Evolutionary conservation across 1,140 invertebrate species (phyloP).

Genomic region (Sycophila sp.): DNA sequence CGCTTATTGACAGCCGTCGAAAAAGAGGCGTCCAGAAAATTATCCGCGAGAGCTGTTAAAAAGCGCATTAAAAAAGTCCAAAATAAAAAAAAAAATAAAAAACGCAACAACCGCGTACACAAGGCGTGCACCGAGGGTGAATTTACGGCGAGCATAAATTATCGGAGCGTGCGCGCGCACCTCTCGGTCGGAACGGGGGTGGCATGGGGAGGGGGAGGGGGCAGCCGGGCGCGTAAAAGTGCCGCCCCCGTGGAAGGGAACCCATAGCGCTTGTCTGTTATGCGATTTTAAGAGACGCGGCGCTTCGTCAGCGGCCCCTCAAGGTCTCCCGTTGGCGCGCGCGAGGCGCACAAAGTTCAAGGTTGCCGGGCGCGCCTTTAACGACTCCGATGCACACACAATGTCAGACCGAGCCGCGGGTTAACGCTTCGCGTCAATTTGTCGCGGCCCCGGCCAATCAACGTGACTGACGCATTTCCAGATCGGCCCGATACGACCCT

Average conservation of each 20-base stretch:
- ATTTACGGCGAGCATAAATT: too few relatives aligned
- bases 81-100: too few relatives aligned
- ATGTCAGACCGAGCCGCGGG: background rate
- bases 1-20: too few relatives aligned
- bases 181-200: background rate
- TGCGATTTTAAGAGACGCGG: slow-evolving; percentile 28
- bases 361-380: background rate
- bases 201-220: background rate
- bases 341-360: slow-evolving; percentile 16
- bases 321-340: slow-evolving; percentile 7
- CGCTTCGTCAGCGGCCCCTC: background rate
- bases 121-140: background rate
- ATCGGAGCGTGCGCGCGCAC: background rate
- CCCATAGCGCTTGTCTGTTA: slow-evolving; percentile 29
- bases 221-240: slow-evolving; percentile 15
- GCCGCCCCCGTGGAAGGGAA: slow-evolving; percentile 9
- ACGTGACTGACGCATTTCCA: background rate
- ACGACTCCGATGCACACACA: background rate
- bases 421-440: slow-evolving; percentile 14
- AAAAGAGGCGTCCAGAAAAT: too few relatives aligned
- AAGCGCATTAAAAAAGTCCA: too few relatives aligned
- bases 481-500: background rate
- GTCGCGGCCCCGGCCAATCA: background rate
- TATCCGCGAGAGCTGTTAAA: background rate
- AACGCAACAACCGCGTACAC: too few relatives aligned